Conservation (phyloP, 2,888 invertebrate species). For the Aphodius granarius region DNA sequence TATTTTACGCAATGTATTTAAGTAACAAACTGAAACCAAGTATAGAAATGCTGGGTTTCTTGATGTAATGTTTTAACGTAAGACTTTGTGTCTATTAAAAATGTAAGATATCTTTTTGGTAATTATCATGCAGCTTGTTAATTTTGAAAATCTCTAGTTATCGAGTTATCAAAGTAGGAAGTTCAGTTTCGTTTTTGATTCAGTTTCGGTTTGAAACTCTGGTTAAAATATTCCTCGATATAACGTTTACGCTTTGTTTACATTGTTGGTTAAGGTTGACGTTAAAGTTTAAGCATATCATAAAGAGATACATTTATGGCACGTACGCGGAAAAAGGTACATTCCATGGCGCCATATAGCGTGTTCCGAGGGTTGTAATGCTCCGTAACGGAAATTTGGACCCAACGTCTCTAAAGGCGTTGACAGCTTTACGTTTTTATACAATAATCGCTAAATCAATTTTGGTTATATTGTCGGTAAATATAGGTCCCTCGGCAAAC, state of each 20-base stretch:
- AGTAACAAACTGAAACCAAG: too few species aligned
- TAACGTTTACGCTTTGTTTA: conserved; percentile 2
- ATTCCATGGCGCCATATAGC: neutral
- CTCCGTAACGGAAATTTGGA: neutral
- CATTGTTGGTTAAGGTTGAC: conserved; percentile 2
- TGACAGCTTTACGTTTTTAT: neutral
- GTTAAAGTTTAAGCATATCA: neutral
- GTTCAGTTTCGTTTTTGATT: neutral
- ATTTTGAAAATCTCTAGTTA: too few species aligned
- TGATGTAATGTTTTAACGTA: too few species aligned
- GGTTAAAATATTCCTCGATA: neutral
- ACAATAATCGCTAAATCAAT: neutral
- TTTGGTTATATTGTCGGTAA: neutral
- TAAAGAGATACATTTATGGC: conserved; percentile 11
- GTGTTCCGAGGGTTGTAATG: neutral
- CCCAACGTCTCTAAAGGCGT: neutral
- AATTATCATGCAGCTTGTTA: too few species aligned
- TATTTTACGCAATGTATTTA: too few species aligned
- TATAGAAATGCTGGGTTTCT: too few species aligned
- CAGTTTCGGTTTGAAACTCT: neutral
- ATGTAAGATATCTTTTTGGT: too few species aligned
- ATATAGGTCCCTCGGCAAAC: neutral
- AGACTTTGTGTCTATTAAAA: too few species aligned
- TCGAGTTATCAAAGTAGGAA: neutral
- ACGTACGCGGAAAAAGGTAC: neutral